These are phyloP conservation scores for Latrodectus hesperus DNA, from an alignment of 2,888 invertebrate genomes.

Conservation along the genomic window DNA sequence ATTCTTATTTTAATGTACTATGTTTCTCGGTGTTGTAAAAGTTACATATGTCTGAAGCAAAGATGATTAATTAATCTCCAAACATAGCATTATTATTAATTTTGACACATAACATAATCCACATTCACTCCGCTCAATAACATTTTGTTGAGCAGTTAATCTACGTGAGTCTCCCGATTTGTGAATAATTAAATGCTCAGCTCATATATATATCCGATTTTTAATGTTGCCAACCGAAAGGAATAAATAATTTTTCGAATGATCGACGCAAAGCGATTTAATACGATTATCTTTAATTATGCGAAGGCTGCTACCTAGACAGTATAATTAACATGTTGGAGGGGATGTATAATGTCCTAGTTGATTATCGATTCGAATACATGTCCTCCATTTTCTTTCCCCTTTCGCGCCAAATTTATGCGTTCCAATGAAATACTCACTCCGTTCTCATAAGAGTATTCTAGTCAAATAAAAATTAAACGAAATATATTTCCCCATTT, in stretches of 20 bases:
- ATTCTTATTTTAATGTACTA: too few relatives aligned
- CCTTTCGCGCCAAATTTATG: not conserved
- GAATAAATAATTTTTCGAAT: constrained; percentile 59
- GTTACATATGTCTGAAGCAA: not conserved
- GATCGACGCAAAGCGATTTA: constrained; percentile 57
- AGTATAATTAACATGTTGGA: constrained; percentile 56
- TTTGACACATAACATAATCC: constrained; percentile 1
- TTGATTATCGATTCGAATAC: constrained; percentile 64
- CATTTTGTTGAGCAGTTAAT: too few relatives aligned
- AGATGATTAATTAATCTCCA: not conserved
- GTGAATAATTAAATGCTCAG: constrained; percentile 58
- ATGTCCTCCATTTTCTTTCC: constrained; percentile 6
- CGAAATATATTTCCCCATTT: not conserved
- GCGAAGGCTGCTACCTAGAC: constrained; percentile 55
- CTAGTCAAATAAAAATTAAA: not conserved
- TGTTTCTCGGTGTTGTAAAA: not conserved
- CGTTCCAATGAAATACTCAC: not conserved
- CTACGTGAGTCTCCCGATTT: not conserved
- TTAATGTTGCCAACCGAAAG: constrained; percentile 39
- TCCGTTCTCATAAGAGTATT: not conserved
- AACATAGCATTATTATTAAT: not conserved
- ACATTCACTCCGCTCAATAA: not conserved
- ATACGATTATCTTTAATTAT: constrained; percentile 66
- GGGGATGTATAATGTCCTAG: constrained; percentile 52
- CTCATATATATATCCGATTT: constrained; percentile 61